Percentiles rank a stretch among this genome's conserved stretches.
Conservation (phyloP, 2,888 invertebrate species). For the Orthosia cruda region DNA sequence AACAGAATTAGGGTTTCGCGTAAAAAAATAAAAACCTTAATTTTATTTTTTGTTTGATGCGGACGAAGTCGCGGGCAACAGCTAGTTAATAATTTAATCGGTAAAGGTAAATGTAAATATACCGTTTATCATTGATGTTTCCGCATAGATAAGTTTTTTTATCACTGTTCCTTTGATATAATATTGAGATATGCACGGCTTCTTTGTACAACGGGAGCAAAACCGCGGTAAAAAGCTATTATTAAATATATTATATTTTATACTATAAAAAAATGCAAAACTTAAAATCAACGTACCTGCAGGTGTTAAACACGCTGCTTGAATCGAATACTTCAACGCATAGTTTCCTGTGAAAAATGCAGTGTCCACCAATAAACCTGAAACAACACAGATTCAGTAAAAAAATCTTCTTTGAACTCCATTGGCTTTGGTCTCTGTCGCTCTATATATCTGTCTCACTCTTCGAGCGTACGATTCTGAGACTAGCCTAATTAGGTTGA, state of each 20-base stretch:
- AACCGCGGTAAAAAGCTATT: too few relatives aligned
- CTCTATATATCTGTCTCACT: neutral
- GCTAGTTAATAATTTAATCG: too few relatives aligned
- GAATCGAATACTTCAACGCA: conserved; percentile 92
- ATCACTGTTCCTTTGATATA: neutral
- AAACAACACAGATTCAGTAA: conserved; percentile 54
- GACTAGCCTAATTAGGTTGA: neutral
- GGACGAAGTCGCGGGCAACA: too few relatives aligned
- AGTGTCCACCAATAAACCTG: conserved; percentile 92
- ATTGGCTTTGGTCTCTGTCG: neutral
- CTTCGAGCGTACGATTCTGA: neutral
- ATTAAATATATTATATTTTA: too few relatives aligned
- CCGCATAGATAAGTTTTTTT: neutral
- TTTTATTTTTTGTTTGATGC: too few relatives aligned
- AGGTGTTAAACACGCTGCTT: conserved; percentile 90
- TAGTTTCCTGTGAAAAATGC: conserved; percentile 93
- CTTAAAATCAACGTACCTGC: conserved; percentile 85
- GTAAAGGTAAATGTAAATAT: neutral
- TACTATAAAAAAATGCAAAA: too few relatives aligned
- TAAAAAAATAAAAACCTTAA: too few relatives aligned
- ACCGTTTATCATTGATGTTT: neutral
- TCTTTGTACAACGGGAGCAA: too few relatives aligned
- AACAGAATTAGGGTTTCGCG: too few relatives aligned
- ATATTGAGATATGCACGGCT: neutral
- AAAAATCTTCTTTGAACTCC: too few relatives aligned